phyloP scores from a whole-genome alignment of 64 coral and sea anemone genomes.

The Platygyra sinensis region DNA sequence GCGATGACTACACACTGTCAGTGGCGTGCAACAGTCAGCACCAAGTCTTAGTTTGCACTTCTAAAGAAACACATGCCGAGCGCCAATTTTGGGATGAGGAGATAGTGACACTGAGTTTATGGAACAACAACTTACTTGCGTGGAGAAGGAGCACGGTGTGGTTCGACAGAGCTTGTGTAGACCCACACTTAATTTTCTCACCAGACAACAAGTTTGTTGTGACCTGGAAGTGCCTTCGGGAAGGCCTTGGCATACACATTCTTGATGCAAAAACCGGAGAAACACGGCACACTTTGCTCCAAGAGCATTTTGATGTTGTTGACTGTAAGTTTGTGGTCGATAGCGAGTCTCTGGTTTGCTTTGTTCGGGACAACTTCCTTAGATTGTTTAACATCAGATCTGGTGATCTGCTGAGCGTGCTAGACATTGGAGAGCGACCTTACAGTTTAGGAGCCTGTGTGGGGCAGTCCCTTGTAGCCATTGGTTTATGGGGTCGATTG shows the following conservation, averaged over 20 bases:
- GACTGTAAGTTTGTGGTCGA: slow-evolving; percentile 4
- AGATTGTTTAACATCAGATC: slow-evolving; percentile 9
- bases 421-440: neutral
- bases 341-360: neutral
- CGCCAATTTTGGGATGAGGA: neutral
- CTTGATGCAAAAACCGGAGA: neutral
- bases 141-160: neutral
- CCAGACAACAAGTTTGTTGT: neutral
- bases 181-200: neutral
- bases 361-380: neutral
- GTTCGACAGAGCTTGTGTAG: too few relatives aligned
- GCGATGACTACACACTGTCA: neutral
- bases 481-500: neutral
- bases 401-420: neutral
- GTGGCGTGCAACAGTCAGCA: neutral
- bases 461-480: neutral
- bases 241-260: neutral
- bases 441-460: slow-evolving; percentile 4
- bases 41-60: neutral
- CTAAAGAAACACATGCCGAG: neutral
- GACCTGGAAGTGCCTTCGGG: neutral
- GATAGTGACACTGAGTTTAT: neutral
- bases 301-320: neutral
- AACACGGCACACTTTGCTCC: neutral
- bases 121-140: too few relatives aligned